Evolutionary conservation across 2,888 invertebrate genomes (phyloP).

Genomic region (Gnatocerus cornutus): DNA sequence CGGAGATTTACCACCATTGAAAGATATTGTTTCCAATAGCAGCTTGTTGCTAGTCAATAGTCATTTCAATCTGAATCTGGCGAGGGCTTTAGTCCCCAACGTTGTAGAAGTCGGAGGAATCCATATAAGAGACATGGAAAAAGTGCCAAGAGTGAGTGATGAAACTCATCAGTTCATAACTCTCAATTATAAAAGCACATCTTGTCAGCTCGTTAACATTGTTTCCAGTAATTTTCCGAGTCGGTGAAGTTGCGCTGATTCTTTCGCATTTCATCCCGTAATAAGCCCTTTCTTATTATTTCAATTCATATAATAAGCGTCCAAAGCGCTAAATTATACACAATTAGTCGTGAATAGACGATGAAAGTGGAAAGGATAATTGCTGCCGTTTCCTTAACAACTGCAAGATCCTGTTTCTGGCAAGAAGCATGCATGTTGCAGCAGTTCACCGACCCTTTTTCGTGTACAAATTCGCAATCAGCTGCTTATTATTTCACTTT

Average conservation of each 20-base stretch:
- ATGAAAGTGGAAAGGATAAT: conserved; percentile 37
- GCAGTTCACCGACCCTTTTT: conserved; percentile 6
- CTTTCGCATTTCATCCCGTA: conserved; percentile 28
- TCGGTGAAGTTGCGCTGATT: conserved; percentile 23
- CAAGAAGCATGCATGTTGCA: conserved; percentile 7
- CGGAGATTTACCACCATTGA: conserved; percentile 70
- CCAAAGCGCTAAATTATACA: conserved; percentile 36
- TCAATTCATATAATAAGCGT: conserved; percentile 36
- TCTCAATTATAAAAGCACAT: conserved; percentile 22
- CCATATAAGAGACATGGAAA: conserved; percentile 72
- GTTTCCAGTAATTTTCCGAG: conserved; percentile 35
- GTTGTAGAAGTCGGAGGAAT: conserved; percentile 76
- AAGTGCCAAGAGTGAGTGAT: conserved; percentile 66
- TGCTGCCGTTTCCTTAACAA: conserved; percentile 38
- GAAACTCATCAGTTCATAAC: not conserved
- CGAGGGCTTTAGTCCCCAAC: conserved; percentile 70
- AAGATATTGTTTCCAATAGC: conserved; percentile 65
- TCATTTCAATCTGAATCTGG: conserved; percentile 70
- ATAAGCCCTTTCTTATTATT: conserved; percentile 39
- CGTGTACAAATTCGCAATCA: not conserved
- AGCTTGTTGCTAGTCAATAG: conserved; percentile 72
- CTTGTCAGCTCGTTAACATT: conserved; percentile 34
- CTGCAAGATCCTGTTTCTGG: conserved; percentile 5
- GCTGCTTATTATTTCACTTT: conserved; percentile 9
- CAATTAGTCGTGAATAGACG: conserved; percentile 39